A percentile compares a stretch with the other conserved stretches of the same genome.
Evolutionary conservation across 2,888 invertebrate genomes (phyloP).

Genomic region (Arrhopalites spinosus): DNA sequence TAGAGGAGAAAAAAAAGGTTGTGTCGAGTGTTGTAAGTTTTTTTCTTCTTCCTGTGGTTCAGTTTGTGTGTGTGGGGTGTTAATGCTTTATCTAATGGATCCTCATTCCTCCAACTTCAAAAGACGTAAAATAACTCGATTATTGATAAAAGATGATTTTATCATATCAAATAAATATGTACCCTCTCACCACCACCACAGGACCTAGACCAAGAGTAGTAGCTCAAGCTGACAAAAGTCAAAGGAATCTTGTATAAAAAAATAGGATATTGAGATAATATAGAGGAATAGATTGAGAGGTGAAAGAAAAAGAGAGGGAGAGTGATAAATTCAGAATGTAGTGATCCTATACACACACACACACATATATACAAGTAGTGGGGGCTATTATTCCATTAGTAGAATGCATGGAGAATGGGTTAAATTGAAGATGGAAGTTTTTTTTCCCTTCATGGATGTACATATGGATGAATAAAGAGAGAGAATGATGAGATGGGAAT

Average conservation of each 20-base stretch:
- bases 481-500: slow-evolving; percentile 17
- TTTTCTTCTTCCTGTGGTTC: neutral
- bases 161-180: neutral
- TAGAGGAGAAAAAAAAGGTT: neutral
- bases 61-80: neutral
- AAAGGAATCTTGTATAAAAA: neutral
- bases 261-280: neutral
- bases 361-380: neutral
- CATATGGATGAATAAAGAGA: too few species aligned
- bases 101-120: too few species aligned
- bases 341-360: neutral
- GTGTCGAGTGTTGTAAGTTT: neutral
- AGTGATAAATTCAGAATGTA: slow-evolving; percentile 2
- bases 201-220: neutral
- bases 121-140: slow-evolving; percentile 24
- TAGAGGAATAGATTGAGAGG: neutral
- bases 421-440: neutral
- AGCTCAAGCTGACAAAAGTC: neutral
- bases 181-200: neutral
- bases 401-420: too few species aligned
- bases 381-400: neutral
- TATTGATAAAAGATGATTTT: slow-evolving; percentile 22
- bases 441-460: too few species aligned
- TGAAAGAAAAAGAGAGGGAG: neutral
- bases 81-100: neutral